Evolutionary conservation across 2,797 vertebrate genomes (phyloP).

Genomic region (Myripristis jacobus): DNA sequence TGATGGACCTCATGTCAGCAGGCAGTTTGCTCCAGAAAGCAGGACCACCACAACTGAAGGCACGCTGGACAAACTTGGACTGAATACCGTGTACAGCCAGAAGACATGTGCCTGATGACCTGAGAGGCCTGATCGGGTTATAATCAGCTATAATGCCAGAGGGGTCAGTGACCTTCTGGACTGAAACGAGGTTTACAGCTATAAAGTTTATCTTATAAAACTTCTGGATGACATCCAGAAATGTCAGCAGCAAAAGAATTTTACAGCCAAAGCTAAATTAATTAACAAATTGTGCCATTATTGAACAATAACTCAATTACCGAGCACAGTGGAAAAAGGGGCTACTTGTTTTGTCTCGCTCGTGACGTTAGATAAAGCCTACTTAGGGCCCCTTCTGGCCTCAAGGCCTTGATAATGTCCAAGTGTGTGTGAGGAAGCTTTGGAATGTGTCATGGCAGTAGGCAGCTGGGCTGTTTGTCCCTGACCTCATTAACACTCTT

Average conservation of each 20-base stretch:
- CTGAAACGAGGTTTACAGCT: background rate
- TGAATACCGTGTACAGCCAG: too few species aligned
- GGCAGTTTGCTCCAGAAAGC: too few species aligned
- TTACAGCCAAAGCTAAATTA: background rate
- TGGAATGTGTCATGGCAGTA: slow-evolving; percentile 11
- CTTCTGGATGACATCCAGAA: background rate
- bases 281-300: background rate
- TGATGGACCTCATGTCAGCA: too few species aligned
- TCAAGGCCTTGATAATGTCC: background rate
- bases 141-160: too few species aligned
- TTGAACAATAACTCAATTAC: background rate
- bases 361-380: background rate
- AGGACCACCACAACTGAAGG: too few species aligned
- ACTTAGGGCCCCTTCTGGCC: background rate
- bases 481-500: slow-evolving; percentile 33
- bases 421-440: background rate
- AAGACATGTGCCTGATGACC: too few species aligned
- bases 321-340: background rate
- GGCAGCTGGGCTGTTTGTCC: slow-evolving; percentile 32
- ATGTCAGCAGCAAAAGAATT: background rate
- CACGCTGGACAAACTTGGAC: too few species aligned
- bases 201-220: too few species aligned
- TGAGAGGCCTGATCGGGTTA: too few species aligned
- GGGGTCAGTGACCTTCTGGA: background rate
- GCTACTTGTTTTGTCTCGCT: background rate